A percentile compares a stretch with the other conserved stretches of the same genome.
Conservation (phyloP, 2,113 vertebrate genomes). For the Vulpes lagopus region DNA sequence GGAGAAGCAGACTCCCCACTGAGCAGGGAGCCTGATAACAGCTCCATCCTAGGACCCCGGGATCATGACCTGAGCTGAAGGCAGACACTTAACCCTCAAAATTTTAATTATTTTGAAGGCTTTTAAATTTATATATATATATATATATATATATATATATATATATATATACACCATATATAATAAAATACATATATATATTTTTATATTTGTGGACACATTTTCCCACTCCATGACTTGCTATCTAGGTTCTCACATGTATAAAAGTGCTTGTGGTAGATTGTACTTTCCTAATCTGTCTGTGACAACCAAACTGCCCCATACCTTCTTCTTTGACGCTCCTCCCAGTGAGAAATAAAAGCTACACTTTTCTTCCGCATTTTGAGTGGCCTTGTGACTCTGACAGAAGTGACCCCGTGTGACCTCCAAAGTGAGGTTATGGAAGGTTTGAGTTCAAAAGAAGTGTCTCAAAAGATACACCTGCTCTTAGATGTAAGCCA, state of each 20-base stretch:
- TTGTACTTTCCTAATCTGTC: not conserved
- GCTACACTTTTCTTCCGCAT: not conserved
- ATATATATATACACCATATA: too few species aligned
- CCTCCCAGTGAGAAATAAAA: not conserved
- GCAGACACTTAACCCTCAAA: not conserved
- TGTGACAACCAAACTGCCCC: not conserved
- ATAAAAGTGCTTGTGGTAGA: not conserved
- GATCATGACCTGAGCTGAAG: too few species aligned
- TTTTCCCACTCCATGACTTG: not conserved
- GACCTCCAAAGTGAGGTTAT: not conserved
- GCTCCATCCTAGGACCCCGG: too few species aligned
- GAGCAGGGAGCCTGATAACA: too few species aligned
- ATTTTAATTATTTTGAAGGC: not conserved
- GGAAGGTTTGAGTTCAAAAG: not conserved
- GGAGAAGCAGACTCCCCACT: too few species aligned
- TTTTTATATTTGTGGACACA: not conserved
- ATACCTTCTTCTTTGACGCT: not conserved
- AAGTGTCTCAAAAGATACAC: not conserved
- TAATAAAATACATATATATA: too few species aligned
- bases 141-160: too few species aligned
- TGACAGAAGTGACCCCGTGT: not conserved
- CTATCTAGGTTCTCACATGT: not conserved
- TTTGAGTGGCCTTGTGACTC: not conserved
- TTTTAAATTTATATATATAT: not conserved
- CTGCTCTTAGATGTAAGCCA: not conserved